phyloP scores from a whole-genome alignment of 2,888 invertebrate species.

The Ornithoptera priamus region DNA sequence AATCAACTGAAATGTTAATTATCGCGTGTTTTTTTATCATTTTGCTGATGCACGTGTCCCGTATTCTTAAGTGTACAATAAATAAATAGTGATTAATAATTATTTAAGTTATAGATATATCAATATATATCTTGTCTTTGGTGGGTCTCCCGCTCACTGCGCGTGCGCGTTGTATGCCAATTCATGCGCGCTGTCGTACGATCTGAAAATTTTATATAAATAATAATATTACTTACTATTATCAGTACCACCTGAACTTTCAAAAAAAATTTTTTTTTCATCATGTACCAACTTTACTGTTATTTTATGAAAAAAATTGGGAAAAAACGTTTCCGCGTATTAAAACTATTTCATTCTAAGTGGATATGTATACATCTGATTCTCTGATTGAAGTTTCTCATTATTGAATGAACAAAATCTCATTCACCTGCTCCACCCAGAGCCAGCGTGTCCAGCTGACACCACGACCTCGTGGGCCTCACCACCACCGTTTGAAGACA shows the following conservation, averaged over 20 bases:
- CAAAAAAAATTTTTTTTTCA: too few relatives aligned
- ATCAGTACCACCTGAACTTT: too few relatives aligned
- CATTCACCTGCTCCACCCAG: constrained; percentile 85
- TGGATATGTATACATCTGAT: too few relatives aligned
- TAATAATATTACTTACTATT: too few relatives aligned
- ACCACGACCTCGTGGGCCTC: constrained; percentile 86
- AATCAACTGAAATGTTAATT: constrained; percentile 5
- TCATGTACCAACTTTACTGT: too few relatives aligned
- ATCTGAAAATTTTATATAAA: constrained; percentile 52
- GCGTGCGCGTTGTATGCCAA: constrained; percentile 82
- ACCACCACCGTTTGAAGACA: constrained; percentile 83
- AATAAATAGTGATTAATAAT: constrained; percentile 30
- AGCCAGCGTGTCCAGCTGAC: constrained; percentile 82
- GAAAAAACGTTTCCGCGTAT: too few relatives aligned
- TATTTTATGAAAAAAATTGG: too few relatives aligned
- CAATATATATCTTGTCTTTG: constrained; percentile 36
- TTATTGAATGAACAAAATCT: not conserved
- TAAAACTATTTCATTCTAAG: too few relatives aligned
- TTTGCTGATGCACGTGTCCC: constrained; percentile 30
- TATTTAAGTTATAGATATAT: constrained; percentile 31
- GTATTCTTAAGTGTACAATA: constrained; percentile 31
- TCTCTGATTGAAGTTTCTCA: too few relatives aligned
- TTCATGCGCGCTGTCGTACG: constrained; percentile 75
- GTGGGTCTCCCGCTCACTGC: constrained; percentile 61
- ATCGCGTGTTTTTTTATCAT: constrained; percentile 9